Base-by-base conservation (phyloP, 2,797 vertebrate genomes). In the Erpetoichthys calabaricus region DNA sequence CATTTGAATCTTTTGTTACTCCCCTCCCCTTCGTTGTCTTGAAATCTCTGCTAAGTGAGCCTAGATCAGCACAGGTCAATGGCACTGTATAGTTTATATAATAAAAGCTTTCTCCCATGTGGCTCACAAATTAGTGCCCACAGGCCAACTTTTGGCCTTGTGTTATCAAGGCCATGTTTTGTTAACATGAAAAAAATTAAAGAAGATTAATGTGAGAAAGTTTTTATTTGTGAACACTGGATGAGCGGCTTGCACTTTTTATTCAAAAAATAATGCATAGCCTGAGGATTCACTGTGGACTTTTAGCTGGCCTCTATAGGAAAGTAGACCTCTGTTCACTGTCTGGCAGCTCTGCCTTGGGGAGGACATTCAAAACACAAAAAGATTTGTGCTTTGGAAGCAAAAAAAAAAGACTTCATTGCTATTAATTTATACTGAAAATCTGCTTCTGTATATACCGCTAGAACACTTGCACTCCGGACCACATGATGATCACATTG, bases 101-200 rank as follows among this genome's bases (percentile, higher is more conserved):
- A 25, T 25, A 25, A 25, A 25, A 25, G 25, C 25, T 25, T 25
- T 25, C 25, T 25, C 25, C 25, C 25, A 25, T 25, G 25, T 25
- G 25, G 25, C 25, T 25, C 25, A 25, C 25, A 2, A 25, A 25
- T 25, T 25, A 25, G 25, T 25, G 25, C 70, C 72, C 70, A 58
- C 61, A 8, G 59, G 64, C 57, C 61, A 68, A 65, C 67, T 62
- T 52, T 59, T 74, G 64, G 60, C 66, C 62, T 67, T 25, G 47
- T 68, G 72, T 71, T 68, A 79, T 75, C 63, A 74, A 73, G 75
- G 71, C 69, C 76, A 79, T 70, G 63, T 79, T 74, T 70, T 66
- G 75, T 65, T 79, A 76, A 80, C 67, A 69, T 72, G 65, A 62
- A 59, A 55, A 49, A 68, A 63, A 63, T 72, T 68, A 64, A 65